Conservation (phyloP, 2,888 invertebrate genomes). For the Cantharis rufa region DNA sequence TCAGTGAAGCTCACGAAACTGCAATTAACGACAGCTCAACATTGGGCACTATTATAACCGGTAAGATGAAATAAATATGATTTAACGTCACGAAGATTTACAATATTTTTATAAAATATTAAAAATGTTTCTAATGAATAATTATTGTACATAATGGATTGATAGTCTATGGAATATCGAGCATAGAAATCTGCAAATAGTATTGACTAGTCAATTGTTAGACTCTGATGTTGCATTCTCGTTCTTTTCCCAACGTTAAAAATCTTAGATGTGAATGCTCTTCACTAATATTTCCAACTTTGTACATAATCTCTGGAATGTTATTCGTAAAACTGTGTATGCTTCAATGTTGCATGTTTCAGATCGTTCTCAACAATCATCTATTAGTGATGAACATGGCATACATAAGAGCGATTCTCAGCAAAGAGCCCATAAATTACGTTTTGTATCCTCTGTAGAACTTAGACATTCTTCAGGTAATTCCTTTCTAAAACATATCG, state of each 20-base stretch:
- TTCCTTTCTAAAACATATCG: not conserved
- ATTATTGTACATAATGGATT: not conserved
- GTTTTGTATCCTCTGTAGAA: slow-evolving; percentile 82
- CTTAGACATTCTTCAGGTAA: slow-evolving; percentile 78
- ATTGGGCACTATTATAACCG: slow-evolving; percentile 23
- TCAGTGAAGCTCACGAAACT: slow-evolving; percentile 46
- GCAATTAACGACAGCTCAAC: slow-evolving; percentile 24
- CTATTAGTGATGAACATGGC: slow-evolving; percentile 61
- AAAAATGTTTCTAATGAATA: not conserved
- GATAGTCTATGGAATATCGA: not conserved
- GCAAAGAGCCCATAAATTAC: slow-evolving; percentile 70
- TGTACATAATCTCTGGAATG: not conserved
- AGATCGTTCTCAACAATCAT: slow-evolving; percentile 64
- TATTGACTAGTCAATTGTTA: not conserved
- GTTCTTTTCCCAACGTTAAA: not conserved
- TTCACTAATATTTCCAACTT: not conserved
- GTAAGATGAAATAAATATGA: slow-evolving; percentile 16
- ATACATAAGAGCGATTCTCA: slow-evolving; percentile 56
- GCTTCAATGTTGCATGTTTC: slow-evolving; percentile 57
- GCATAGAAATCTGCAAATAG: not conserved
- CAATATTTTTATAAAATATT: not conserved
- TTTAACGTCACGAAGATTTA: not conserved
- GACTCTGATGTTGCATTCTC: not conserved
- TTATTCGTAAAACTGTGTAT: not conserved
- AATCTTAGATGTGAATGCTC: not conserved